phyloP scores from a whole-genome alignment of 2,113 vertebrate species.

The Lutjanus erythropterus region DNA sequence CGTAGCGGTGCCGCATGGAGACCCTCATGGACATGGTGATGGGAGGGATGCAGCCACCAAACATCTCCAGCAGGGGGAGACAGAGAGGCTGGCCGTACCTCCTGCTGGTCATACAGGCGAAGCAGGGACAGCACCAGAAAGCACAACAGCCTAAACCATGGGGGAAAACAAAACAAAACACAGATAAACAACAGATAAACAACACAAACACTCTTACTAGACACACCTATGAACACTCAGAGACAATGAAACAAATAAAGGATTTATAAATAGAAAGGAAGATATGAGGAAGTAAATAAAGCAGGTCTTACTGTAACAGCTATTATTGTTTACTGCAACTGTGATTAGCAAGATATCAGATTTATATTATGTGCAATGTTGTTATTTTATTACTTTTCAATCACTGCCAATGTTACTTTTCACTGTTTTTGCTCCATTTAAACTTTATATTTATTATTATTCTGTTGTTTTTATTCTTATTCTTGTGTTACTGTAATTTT shows the following conservation, averaged over 20 bases:
- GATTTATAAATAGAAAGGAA: background rate
- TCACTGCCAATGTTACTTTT: too few species aligned
- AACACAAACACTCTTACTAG: background rate
- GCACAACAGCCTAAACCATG: slow-evolving; percentile 77
- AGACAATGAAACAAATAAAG: background rate
- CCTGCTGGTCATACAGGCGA: slow-evolving; percentile 70
- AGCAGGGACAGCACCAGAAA: slow-evolving; percentile 83
- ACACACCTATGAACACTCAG: background rate
- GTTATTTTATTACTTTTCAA: too few species aligned
- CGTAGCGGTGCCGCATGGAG: slow-evolving; percentile 81
- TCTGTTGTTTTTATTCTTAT: too few species aligned
- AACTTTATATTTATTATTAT: too few species aligned
- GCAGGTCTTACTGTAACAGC: background rate
- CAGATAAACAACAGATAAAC: background rate
- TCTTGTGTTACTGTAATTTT: too few species aligned
- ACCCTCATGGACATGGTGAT: slow-evolving; percentile 78
- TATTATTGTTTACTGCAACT: background rate
- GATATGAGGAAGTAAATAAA: background rate
- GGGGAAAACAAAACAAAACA: background rate
- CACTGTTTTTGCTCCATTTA: too few species aligned
- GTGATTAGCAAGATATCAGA: background rate
- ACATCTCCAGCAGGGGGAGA: slow-evolving; percentile 82
- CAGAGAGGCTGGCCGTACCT: slow-evolving; percentile 78
- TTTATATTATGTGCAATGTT: too few species aligned
- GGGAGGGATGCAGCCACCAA: slow-evolving; percentile 35